Evolutionary conservation across 53 echinoderm and acorn worm species (phyloP).

Genomic region (Glandiceps talaboti): DNA sequence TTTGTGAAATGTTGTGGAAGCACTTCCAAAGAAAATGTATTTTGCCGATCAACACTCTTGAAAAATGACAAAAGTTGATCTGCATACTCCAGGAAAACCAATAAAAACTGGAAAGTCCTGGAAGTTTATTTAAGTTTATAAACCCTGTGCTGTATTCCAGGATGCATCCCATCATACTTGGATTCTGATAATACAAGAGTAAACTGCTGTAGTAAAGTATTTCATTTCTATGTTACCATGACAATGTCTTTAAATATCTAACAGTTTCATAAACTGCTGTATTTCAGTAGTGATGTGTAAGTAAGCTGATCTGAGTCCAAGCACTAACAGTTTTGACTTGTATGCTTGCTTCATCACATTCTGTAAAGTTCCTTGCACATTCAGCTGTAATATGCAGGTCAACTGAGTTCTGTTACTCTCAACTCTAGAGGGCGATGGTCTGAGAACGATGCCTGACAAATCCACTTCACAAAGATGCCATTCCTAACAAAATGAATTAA

Average conservation of each 20-base stretch:
- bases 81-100: too few species aligned
- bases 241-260: conserved; percentile 31
- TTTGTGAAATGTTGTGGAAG: too few species aligned
- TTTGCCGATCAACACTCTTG: too few species aligned
- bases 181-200: too few species aligned
- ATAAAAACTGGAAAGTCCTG: too few species aligned
- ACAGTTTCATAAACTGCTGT: conserved; percentile 29
- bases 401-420: conserved; percentile 7
- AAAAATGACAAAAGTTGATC: too few species aligned
- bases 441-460: not conserved
- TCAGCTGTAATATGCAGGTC: conserved; percentile 26
- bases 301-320: conserved; percentile 24
- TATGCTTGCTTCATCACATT: conserved; percentile 21
- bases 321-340: conserved; percentile 29
- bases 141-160: too few species aligned
- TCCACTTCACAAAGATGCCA: not conserved
- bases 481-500: not conserved
- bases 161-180: too few species aligned
- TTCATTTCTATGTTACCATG: too few species aligned
- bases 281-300: conserved; percentile 26
- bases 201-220: too few species aligned
- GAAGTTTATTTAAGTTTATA: too few species aligned
- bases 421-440: not conserved
- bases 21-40: too few species aligned
- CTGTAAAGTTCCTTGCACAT: conserved; percentile 32